Evolutionary conservation across 2,113 vertebrate genomes (phyloP), one percentile per base, ranked within the genome.

Genomic region (Osmerus mordax): DNA sequence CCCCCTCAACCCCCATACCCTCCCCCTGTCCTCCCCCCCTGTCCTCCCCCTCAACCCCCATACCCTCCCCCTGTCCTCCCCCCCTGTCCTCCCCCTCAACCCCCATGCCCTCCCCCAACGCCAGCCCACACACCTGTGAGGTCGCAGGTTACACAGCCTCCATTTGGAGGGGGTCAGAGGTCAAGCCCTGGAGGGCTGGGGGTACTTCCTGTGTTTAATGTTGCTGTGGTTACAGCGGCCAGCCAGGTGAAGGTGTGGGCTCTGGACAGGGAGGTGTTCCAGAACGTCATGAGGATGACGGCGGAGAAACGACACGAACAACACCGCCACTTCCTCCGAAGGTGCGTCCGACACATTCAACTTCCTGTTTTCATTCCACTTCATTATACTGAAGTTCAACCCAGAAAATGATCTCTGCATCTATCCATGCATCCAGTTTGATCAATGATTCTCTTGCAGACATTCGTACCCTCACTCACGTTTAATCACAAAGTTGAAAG

Each of bases 221-320:
- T 55, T 74, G 59, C 78, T 88, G 81, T 69, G 76, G 67, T 79
- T 75, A 13, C 92, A 98, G 96, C 94, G 67, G 90, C 92, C 82
- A 95, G 91, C 81, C 88, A 87, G 69, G 94, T 95, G 80, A 94
- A 91, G 87, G 95, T 94, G 4, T 98, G 96, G 96, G 94, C 93
- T 54, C 73, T 98, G 69, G 96, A 98, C 85, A 93, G 96, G 74
- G 95, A 96, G 52, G 94, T 94, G 18, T 98, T 98, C 78, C 96
- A 96, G 87, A 97, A 96, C 86, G 96, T 97, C 82, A 97, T 97
- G 95, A 93, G 95, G 85, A 93, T 93, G 79, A 96, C 95, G n/a
- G 93, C 95, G 0, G 94, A 98, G 88, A 92, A 90, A 0, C 92
- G 94, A 21, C 96, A 96, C 13, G 92, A 96, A 28, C 93, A 96